These are phyloP conservation scores for Bubo bubo DNA, from an alignment of 2,113 vertebrate genomes.

Conservation along the genomic window DNA sequence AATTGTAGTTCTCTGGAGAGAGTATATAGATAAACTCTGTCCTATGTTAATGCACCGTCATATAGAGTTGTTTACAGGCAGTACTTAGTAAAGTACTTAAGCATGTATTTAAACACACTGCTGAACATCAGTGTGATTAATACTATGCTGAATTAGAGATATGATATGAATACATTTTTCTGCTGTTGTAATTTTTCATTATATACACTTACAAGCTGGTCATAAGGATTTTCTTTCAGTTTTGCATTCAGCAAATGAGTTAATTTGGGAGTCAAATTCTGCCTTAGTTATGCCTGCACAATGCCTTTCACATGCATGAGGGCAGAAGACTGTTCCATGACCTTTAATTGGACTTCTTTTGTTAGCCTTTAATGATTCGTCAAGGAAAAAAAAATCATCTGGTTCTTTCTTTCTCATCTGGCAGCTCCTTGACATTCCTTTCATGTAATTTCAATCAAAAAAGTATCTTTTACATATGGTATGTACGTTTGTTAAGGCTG, in stretches of 20 bases:
- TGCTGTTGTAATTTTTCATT: slow-evolving; percentile 51
- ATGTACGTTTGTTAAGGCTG: background rate
- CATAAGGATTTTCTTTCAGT: slow-evolving; percentile 36
- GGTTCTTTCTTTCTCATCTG: background rate
- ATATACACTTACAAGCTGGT: background rate
- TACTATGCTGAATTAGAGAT: slow-evolving; percentile 53
- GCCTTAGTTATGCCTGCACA: slow-evolving; percentile 1
- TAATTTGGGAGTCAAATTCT: slow-evolving; percentile 55
- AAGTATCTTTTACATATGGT: background rate
- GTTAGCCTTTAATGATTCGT: background rate
- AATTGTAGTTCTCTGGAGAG: background rate
- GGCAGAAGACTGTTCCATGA: background rate
- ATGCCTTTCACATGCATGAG: slow-evolving; percentile 1
- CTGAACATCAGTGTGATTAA: slow-evolving; percentile 57
- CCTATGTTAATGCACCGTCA: background rate
- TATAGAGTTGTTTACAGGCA: slow-evolving; percentile 47
- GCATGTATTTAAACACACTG: slow-evolving; percentile 55
- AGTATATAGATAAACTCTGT: background rate
- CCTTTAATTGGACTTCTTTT: slow-evolving; percentile 28
- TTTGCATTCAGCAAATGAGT: slow-evolving; percentile 31
- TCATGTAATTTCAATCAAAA: background rate
- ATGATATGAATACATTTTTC: slow-evolving; percentile 23
- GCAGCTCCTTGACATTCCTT: background rate
- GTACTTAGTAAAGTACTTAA: slow-evolving; percentile 50
- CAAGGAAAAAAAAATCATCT: background rate